These are phyloP conservation scores for Vulpes lagopus DNA, from an alignment of 2,113 vertebrate genomes.

Conservation along the genomic window DNA sequence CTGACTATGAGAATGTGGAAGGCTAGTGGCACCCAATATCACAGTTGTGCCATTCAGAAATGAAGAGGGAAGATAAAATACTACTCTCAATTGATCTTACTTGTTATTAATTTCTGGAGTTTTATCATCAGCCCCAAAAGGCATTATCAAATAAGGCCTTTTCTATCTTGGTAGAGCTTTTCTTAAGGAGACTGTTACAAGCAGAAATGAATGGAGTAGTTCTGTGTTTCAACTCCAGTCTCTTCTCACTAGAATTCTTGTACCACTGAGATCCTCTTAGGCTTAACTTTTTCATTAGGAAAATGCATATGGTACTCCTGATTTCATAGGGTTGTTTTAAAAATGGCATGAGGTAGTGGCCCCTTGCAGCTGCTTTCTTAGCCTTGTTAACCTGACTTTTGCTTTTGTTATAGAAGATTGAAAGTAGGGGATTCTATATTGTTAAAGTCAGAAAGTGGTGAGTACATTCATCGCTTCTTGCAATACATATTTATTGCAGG, in stretches of 20 bases:
- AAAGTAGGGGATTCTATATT: neutral
- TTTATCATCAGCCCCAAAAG: neutral
- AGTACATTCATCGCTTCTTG: neutral
- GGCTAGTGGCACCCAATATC: neutral
- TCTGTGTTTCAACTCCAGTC: conserved; percentile 5
- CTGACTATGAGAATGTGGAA: neutral
- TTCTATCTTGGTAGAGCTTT: neutral
- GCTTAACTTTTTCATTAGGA: neutral
- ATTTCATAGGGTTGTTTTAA: neutral
- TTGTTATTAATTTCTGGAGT: conserved; percentile 21
- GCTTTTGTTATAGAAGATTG: neutral
- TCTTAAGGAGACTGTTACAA: neutral
- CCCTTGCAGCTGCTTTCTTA: neutral
- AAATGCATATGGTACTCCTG: neutral
- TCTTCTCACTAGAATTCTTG: conserved; percentile 6
- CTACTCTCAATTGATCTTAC: neutral
- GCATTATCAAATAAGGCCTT: neutral
- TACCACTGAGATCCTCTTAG: neutral
- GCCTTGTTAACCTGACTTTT: neutral
- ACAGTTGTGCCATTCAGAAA: neutral
- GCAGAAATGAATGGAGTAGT: neutral
- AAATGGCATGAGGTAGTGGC: neutral
- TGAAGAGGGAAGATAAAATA: neutral
- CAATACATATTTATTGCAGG: neutral
- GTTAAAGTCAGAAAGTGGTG: neutral